Percentiles rank a stretch among this genome's conserved stretches.
Evolutionary conservation across 2,113 vertebrate species (phyloP).

Genomic region (Globicephala melas): DNA sequence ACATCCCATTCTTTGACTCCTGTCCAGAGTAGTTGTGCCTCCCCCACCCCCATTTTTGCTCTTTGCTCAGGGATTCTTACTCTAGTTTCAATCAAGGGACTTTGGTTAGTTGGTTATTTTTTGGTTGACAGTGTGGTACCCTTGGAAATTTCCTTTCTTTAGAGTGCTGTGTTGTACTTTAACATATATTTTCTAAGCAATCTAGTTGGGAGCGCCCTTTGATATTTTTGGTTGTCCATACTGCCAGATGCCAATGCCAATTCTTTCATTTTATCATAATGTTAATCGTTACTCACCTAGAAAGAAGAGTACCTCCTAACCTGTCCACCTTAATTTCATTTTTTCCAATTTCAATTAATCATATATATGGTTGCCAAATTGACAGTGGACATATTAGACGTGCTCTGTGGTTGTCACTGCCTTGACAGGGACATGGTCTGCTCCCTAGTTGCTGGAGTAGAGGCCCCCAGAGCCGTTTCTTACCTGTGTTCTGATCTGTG

Average conservation of each 20-base stretch:
- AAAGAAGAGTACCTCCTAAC: background rate
- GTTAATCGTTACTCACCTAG: background rate
- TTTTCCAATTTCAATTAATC: background rate
- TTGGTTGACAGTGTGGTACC: background rate
- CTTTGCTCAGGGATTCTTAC: background rate
- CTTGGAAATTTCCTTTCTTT: background rate
- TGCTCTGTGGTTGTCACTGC: background rate
- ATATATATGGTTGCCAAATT: background rate
- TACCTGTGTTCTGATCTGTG: background rate
- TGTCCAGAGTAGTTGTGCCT: background rate
- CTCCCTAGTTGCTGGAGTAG: background rate
- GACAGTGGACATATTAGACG: background rate
- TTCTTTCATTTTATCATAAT: background rate
- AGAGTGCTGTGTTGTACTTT: background rate
- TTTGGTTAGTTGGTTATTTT: background rate
- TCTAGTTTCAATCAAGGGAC: background rate
- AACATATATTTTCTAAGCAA: background rate
- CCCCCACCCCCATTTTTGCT: background rate
- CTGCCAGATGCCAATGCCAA: background rate
- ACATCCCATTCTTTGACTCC: too few relatives aligned
- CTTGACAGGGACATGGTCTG: background rate
- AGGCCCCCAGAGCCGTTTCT: background rate
- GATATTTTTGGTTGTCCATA: background rate
- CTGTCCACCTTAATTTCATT: background rate
- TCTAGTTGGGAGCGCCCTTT: background rate